These are phyloP conservation scores for Psix sp. DNA, from an alignment of 1,140 invertebrate species.

Conservation along the genomic window DNA sequence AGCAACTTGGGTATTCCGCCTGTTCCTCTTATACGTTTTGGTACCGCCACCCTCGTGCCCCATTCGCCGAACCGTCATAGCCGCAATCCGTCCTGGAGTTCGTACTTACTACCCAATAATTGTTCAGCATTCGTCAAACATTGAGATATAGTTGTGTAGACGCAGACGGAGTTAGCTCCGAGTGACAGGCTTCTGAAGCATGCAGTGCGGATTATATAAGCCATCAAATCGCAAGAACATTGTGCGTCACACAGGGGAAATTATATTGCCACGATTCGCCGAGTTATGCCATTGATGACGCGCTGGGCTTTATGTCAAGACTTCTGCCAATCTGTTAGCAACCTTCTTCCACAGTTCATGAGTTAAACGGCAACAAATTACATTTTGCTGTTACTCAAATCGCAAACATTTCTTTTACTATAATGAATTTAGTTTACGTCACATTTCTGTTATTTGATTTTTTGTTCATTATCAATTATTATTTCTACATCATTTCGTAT, in stretches of 20 bases:
- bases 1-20: conserved; percentile 76
- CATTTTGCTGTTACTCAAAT: too few species aligned
- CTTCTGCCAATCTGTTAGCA: conserved; percentile 5
- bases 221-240: conserved; percentile 49
- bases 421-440: too few species aligned
- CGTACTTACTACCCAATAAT: conserved; percentile 66
- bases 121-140: conserved; percentile 66
- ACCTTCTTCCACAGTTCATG: background rate
- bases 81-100: conserved; percentile 60
- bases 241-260: conserved; percentile 45
- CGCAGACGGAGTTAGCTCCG: conserved; percentile 47
- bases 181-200: conserved; percentile 54
- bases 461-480: too few species aligned
- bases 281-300: conserved; percentile 38
- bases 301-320: conserved; percentile 24
- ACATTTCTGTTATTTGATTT: too few species aligned
- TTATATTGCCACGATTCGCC: conserved; percentile 45
- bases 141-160: conserved; percentile 52
- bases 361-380: too few species aligned
- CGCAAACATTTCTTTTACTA: too few species aligned
- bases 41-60: conserved; percentile 54
- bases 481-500: too few species aligned
- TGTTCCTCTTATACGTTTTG: conserved; percentile 75
- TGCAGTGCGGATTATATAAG: conserved; percentile 45
- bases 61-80: conserved; percentile 61